These are phyloP conservation scores for Alauda arvensis DNA, from an alignment of 2,797 vertebrate species.

Conservation along the genomic window DNA sequence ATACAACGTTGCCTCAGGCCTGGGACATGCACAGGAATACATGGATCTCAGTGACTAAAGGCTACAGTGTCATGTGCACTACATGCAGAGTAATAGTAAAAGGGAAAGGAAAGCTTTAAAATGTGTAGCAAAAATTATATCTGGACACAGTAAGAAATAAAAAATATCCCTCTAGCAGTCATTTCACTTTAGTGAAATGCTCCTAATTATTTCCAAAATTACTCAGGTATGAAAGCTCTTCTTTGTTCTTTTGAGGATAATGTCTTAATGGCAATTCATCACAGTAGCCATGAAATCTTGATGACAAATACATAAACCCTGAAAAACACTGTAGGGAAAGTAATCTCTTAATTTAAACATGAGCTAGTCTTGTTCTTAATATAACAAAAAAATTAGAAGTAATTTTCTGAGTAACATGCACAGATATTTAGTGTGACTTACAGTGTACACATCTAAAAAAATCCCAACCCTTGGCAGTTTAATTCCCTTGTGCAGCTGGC, in stretches of 20 bases:
- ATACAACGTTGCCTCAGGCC: not conserved
- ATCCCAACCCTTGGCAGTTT: not conserved
- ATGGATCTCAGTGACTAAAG: not conserved
- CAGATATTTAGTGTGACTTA: constrained; percentile 14
- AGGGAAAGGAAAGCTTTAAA: not conserved
- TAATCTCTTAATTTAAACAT: constrained; percentile 41
- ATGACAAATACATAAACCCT: constrained; percentile 42
- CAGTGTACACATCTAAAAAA: not conserved
- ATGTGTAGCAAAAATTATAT: not conserved
- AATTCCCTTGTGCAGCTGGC: not conserved
- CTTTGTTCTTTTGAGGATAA: constrained; percentile 19
- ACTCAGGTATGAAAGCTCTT: constrained; percentile 2
- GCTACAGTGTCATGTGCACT: not conserved
- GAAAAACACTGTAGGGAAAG: constrained; percentile 27
- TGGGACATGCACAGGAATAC: not conserved
- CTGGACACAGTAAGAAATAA: not conserved
- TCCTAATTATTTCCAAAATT: constrained; percentile 4
- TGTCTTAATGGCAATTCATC: constrained; percentile 35
- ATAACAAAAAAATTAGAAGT: not conserved
- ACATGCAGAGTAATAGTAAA: not conserved
- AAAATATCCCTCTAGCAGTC: not conserved
- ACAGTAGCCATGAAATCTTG: constrained; percentile 27
- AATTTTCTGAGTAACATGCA: constrained; percentile 26
- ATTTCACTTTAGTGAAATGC: not conserved
- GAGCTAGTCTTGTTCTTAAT: constrained; percentile 10